These are phyloP conservation scores for Phrynocephalus guinanensis DNA, from an alignment of 2,797 vertebrate species.

Conservation along the genomic window DNA sequence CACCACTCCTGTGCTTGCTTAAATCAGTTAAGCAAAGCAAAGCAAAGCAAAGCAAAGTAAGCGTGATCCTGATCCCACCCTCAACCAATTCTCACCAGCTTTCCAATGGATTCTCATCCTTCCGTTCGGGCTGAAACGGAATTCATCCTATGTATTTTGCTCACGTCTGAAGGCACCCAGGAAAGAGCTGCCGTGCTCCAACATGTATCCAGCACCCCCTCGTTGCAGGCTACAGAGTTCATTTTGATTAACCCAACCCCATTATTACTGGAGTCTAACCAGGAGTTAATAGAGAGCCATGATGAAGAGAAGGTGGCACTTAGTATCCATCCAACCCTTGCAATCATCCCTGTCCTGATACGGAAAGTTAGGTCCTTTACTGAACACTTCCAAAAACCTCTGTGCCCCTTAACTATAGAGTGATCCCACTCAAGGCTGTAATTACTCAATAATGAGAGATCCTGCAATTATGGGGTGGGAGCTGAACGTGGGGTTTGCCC, in stretches of 20 bases:
- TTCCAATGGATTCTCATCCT: not conserved
- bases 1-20: no score
- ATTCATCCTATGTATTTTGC: not conserved
- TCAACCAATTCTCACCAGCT: not conserved
- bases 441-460: not conserved
- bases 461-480: not conserved
- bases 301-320: not conserved
- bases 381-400: not conserved
- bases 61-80: not conserved
- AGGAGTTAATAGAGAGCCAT: not conserved
- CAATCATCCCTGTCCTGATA: not conserved
- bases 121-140: not conserved
- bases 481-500: not conserved
- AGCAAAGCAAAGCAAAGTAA: not conserved
- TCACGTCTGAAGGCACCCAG: not conserved
- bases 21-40: no score
- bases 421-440: no score
- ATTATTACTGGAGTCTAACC: not conserved
- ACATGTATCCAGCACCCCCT: not conserved
- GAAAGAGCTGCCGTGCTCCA: not conserved
- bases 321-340: not conserved
- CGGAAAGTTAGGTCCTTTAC: not conserved
- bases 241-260: not conserved
- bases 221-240: not conserved
- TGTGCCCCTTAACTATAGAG: not conserved